These are phyloP conservation scores for Etheostoma perlongum DNA, from an alignment of 2,797 vertebrate species.

Conservation along the genomic window DNA sequence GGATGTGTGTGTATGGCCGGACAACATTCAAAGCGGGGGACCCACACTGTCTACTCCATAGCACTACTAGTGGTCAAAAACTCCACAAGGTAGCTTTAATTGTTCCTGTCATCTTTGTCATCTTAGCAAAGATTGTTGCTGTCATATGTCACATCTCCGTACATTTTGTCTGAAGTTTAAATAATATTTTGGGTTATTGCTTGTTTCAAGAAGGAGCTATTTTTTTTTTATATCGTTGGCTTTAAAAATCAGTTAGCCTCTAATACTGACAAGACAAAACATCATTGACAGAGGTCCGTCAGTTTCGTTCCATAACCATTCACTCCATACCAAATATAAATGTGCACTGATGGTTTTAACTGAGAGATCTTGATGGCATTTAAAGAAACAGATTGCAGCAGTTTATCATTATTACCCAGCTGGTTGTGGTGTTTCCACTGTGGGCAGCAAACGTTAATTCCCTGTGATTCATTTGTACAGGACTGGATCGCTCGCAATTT, in stretches of 20 bases:
- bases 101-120: neutral
- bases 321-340: constrained; percentile 12
- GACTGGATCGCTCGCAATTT: constrained; percentile 46
- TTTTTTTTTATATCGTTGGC: neutral
- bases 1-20: neutral
- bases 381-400: constrained; percentile 52
- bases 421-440: constrained; percentile 51
- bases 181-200: neutral
- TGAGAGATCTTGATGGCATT: constrained; percentile 43
- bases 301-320: neutral
- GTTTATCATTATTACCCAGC: constrained; percentile 61
- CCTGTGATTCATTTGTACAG: constrained; percentile 54
- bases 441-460: constrained; percentile 51
- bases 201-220: neutral
- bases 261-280: neutral
- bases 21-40: neutral
- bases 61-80: neutral
- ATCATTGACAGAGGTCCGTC: constrained; percentile 3
- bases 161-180: neutral
- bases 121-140: neutral
- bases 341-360: constrained; percentile 32
- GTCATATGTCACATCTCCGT: neutral
- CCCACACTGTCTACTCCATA: neutral
- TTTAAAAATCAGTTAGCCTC: neutral
- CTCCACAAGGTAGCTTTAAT: neutral